Base-by-base conservation (phyloP, 2,113 vertebrate species). In the Nothobranchius furzeri region DNA sequence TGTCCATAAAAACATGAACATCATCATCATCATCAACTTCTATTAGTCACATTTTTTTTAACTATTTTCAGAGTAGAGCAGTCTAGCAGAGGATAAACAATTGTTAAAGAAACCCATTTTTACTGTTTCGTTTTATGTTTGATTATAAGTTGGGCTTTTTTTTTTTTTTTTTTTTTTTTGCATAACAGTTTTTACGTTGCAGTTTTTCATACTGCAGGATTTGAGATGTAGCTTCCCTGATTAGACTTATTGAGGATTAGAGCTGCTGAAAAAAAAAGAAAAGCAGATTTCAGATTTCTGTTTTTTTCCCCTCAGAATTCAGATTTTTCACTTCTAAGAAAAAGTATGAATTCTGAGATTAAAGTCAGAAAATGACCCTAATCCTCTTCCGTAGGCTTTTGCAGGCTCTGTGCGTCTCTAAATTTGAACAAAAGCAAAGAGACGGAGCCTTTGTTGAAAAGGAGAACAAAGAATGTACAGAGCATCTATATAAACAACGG, bases 41-140 rank as follows among this genome's bases (percentile, higher is more conserved):
- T 48, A 48, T 30, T 30, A 30, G 30, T 30, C 30, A 50, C 20
- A 8, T 10, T 7, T 8, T 3, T 50, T 10, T 50, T 2, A 50
- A 50, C 48, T 9, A 4, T 20, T 50, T 62, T 13, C 6, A 40
- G 35, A 63, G 60, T 36, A 51, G 15, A 49, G 45, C n/a, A 14
- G 58, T 3, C 12, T 47, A n/a, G 14, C 47, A 48, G 15, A 30
- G 24, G 7, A 60, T 40, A 13, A 24, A 46, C 14, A 7, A 14
- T 40, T 30, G 3, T 30, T 40, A 40, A 40, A 30, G 14, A 46
- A 12, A 60, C 1, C 30, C 0, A 4, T 30, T 30, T 61, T 35
- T 30, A 17, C 42, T 51, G 17, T 60, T 35, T 46, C 7, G 50
- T 64, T 60, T 43, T 57, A 62, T 70, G 10, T 24, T 59, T 58